Conservation (phyloP, 2,888 invertebrate genomes). For the Aporophyla nigra region DNA sequence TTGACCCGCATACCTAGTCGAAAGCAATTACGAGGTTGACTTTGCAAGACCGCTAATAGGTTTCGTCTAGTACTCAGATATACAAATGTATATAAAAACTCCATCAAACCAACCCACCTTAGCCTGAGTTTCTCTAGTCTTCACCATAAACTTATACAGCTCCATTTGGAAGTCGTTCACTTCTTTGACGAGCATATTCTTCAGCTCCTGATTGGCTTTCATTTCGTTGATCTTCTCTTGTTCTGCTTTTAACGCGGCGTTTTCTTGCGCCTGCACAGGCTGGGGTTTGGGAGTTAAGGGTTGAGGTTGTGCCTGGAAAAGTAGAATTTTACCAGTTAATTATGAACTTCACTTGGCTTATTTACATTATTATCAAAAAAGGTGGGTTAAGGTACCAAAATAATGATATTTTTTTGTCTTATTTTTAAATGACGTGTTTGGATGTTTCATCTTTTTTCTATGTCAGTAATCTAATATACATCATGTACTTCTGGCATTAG, state of each 20-base stretch:
- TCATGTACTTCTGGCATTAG: too few species aligned
- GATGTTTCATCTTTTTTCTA: too few species aligned
- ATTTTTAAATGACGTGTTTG: too few species aligned
- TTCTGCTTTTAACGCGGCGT: conserved; percentile 82
- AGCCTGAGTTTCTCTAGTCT: conserved; percentile 88
- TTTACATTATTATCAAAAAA: neutral
- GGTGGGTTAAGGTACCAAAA: neutral
- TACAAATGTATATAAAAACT: neutral
- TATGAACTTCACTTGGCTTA: neutral
- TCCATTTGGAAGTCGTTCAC: conserved; percentile 93
- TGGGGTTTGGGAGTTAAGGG: conserved; percentile 49
- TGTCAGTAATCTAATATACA: too few species aligned
- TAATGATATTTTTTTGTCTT: neutral
- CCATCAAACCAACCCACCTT: conserved; percentile 84
- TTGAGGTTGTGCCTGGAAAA: conserved; percentile 49
- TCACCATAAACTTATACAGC: conserved; percentile 91
- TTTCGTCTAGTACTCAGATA: neutral
- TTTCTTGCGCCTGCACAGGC: conserved; percentile 69
- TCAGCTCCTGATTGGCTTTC: conserved; percentile 87
- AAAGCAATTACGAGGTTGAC: too few species aligned
- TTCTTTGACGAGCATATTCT: conserved; percentile 92
- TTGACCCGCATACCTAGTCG: too few species aligned
- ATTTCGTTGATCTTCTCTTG: conserved; percentile 81
- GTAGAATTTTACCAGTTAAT: neutral
- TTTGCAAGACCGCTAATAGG: too few species aligned